Base-by-base conservation (phyloP, 2,888 invertebrate species). In the Timandra comae region DNA sequence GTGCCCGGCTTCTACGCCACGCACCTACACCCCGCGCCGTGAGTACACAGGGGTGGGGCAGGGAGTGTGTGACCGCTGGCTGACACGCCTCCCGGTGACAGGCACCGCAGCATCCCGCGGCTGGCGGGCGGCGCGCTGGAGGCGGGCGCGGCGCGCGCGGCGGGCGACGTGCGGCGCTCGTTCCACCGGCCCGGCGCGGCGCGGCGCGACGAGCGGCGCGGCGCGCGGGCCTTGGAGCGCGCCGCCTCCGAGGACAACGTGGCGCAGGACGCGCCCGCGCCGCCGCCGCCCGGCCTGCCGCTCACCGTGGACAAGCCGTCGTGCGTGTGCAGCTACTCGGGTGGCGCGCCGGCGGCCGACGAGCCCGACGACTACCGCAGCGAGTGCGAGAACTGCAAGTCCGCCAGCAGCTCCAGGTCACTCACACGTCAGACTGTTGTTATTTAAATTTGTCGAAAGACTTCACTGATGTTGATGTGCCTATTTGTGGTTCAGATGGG, bases 301-400 rank as follows among this genome's bases (percentile, higher is more conserved):
- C 75, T 81, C 34, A 82, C 82, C 2, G 74, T 81, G 0, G 84
- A 85, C 35, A 75, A 82, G 86, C 86, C 86, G 20, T 81, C 81
- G 26, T 86, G 86, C 60, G 85, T 68, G 42, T 86, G 86, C 56
- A 84, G 82, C 52, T 86, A 86, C 62, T 70, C 66, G 38, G 42
- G 61, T 27, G 49, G 43, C 21, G 70, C 63, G 33, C 56, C 72
- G 29, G 66, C 69, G 25, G 52, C 49, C 46, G 69, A 75, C 45
- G 89, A 89, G 33, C 87, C 88, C 29, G 92, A 93, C 61, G 93
- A 93, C 70, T 93, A 93, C 66, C 88, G 93, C 49, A 93, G 91
- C 74, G 94, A 94, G 76, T 94, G 94, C 74, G 94, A 93, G 75
- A 94, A 94, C 81, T 94, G 94, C 78, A 93, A 94, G 75, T 91